These are phyloP conservation scores for Julus scandinavius DNA, from an alignment of 2,888 invertebrate species.

Conservation along the genomic window DNA sequence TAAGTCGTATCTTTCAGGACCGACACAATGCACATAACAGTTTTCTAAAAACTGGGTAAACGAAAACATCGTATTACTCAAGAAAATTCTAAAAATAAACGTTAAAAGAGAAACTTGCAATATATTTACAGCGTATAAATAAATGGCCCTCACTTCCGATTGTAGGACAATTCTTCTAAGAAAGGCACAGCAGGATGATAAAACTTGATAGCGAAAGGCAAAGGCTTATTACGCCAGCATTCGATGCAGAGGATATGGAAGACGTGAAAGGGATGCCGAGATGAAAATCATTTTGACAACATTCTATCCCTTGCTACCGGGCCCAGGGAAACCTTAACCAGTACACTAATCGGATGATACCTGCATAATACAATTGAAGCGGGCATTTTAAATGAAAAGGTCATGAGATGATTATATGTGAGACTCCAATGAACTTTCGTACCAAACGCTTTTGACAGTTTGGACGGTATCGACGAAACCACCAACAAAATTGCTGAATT, in stretches of 20 bases:
- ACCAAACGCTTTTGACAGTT: background rate
- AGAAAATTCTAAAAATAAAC: background rate
- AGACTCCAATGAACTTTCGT: constrained; percentile 10
- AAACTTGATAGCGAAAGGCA: background rate
- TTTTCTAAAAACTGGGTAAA: background rate
- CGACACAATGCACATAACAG: background rate
- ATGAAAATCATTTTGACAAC: background rate
- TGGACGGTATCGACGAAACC: constrained; percentile 9
- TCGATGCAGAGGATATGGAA: background rate
- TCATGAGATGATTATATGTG: background rate
- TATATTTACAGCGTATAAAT: background rate
- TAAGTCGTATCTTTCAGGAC: too few relatives aligned
- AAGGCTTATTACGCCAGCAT: background rate
- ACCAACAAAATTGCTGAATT: background rate
- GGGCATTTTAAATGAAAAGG: background rate
- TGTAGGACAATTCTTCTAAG: background rate
- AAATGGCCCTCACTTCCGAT: background rate
- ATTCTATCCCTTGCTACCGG: background rate
- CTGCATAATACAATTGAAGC: background rate
- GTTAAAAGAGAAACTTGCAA: background rate
- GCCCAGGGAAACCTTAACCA: background rate
- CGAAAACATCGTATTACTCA: background rate
- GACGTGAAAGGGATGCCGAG: background rate
- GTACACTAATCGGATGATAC: background rate
- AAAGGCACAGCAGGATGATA: background rate